These are phyloP conservation scores for Rostratula benghalensis DNA, from an alignment of 2,113 vertebrate genomes.

Conservation along the genomic window DNA sequence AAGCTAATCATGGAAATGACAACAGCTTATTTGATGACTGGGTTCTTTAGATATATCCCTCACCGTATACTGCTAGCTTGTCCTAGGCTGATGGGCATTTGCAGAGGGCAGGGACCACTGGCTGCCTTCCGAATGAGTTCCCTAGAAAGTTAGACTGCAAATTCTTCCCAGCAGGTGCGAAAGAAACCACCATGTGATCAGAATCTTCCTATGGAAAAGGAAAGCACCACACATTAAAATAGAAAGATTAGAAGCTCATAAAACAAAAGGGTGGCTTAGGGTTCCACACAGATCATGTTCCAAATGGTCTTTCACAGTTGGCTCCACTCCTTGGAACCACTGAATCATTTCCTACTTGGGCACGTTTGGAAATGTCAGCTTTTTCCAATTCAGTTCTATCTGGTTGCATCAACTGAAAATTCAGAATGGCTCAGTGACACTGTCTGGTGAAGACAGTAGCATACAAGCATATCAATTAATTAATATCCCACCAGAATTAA, in stretches of 20 bases:
- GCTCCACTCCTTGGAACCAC: conserved; percentile 23
- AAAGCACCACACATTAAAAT: conserved; percentile 5
- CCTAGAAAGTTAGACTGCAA: background rate
- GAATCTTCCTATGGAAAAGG: conserved; percentile 16
- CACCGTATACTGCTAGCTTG: background rate
- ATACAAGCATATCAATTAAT: background rate
- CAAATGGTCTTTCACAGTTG: conserved; percentile 49
- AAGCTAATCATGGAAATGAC: background rate
- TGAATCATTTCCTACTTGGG: conserved; percentile 57
- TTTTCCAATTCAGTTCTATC: conserved; percentile 32
- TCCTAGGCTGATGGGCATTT: background rate
- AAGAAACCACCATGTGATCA: background rate
- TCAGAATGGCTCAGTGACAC: background rate
- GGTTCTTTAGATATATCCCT: background rate
- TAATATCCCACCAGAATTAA: background rate
- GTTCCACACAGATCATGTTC: conserved; percentile 28
- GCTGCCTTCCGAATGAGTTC: background rate
- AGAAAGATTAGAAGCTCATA: conserved; percentile 42
- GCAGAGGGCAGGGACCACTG: background rate
- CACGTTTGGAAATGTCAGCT: conserved; percentile 21
- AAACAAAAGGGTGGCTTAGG: conserved; percentile 49
- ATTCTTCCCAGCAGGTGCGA: background rate
- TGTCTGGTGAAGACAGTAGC: background rate
- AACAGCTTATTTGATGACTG: background rate
- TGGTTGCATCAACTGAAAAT: conserved; percentile 22